Conservation (phyloP, 2,888 invertebrate genomes). For the Chaetoderma sp. region DNA sequence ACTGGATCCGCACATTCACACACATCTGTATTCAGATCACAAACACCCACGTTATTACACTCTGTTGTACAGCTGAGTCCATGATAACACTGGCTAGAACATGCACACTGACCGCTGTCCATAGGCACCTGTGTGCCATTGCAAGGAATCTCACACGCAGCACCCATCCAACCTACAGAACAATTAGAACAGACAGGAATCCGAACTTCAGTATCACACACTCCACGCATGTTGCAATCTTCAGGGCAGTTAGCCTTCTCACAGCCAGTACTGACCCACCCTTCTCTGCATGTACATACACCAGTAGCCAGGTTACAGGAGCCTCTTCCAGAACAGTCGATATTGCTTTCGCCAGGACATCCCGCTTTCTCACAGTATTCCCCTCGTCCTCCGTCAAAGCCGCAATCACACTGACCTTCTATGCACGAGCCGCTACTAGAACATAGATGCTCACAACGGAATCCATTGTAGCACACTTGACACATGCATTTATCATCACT, state of each 20-base stretch:
- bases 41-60: slow-evolving; percentile 40
- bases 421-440: slow-evolving; percentile 41
- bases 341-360: slow-evolving; percentile 47
- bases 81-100: slow-evolving; percentile 31
- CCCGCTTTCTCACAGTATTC: slow-evolving; percentile 46
- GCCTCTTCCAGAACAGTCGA: slow-evolving; percentile 48
- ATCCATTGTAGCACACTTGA: slow-evolving; percentile 39
- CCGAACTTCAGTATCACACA: slow-evolving; percentile 33
- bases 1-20: slow-evolving; percentile 20
- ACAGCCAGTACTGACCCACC: slow-evolving; percentile 38
- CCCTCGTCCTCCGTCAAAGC: slow-evolving; percentile 45
- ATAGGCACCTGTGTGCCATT: slow-evolving; percentile 46
- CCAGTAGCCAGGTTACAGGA: slow-evolving; percentile 37
- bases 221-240: slow-evolving; percentile 43
- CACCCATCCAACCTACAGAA: slow-evolving; percentile 51
- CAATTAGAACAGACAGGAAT: slow-evolving; percentile 48
- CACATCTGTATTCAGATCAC: slow-evolving; percentile 25
- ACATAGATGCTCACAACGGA: slow-evolving; percentile 38
- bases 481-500: slow-evolving; percentile 21
- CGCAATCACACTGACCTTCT: slow-evolving; percentile 47
- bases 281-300: slow-evolving; percentile 39
- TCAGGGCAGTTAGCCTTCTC: slow-evolving; percentile 38
- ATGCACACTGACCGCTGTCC: slow-evolving; percentile 43
- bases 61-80: slow-evolving; percentile 29
- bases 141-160: slow-evolving; percentile 47